phyloP scores from a whole-genome alignment of 2,797 vertebrate genomes.

The Hydrocynus forskahlii region DNA sequence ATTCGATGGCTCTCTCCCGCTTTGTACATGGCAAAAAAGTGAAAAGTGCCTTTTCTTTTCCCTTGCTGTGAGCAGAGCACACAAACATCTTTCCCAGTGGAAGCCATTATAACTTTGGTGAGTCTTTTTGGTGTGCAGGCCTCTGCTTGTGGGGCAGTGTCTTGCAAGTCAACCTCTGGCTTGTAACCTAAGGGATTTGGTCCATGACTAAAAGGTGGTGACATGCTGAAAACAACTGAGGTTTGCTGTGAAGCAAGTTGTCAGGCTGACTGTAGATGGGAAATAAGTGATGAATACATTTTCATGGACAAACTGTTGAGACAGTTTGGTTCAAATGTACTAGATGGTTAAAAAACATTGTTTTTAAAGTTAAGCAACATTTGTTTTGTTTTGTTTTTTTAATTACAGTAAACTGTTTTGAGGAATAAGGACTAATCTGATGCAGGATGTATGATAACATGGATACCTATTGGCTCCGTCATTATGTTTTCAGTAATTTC shows the following conservation, averaged over 20 bases:
- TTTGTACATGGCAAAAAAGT: neutral
- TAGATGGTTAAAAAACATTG: too few relatives aligned
- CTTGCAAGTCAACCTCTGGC: neutral
- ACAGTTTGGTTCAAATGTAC: too few relatives aligned
- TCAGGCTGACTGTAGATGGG: neutral
- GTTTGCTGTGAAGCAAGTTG: neutral
- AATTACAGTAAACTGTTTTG: too few relatives aligned
- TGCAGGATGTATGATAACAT: too few relatives aligned
- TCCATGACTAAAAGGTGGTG: conserved; percentile 3
- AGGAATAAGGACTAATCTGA: too few relatives aligned
- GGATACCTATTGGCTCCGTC: too few relatives aligned
- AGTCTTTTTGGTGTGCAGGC: neutral
- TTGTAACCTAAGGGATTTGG: neutral
- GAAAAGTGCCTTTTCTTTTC: neutral
- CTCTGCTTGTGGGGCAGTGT: neutral
- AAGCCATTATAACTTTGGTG: neutral
- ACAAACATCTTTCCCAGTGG: neutral
- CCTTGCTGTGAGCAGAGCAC: neutral
- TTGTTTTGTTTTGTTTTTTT: too few relatives aligned
- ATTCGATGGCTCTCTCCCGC: neutral
- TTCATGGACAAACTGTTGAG: neutral
- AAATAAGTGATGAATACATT: neutral
- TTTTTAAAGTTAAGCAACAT: too few relatives aligned
- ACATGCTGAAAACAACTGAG: neutral
- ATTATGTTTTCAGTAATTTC: too few relatives aligned